These are phyloP conservation scores for Euphonia xanthogaster DNA, from an alignment of 2,797 vertebrate species.

Conservation along the genomic window DNA sequence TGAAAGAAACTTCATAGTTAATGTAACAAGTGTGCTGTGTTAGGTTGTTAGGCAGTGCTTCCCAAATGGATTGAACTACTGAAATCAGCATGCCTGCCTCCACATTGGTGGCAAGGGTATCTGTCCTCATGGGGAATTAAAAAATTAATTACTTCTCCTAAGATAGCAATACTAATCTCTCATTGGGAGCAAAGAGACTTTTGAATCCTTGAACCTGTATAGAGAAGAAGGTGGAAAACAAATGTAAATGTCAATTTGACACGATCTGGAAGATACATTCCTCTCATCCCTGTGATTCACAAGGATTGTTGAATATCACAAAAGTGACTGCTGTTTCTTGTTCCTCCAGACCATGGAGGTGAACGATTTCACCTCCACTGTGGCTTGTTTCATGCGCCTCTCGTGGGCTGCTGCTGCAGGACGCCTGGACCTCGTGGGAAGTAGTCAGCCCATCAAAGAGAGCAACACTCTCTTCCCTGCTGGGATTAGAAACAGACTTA, in stretches of 20 bases:
- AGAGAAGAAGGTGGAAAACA: not conserved
- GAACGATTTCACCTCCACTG: constrained; percentile 93
- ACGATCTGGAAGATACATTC: not conserved
- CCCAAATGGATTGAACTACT: fast-evolving
- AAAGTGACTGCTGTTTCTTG: not conserved
- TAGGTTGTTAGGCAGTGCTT: not conserved
- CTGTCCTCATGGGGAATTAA: not conserved
- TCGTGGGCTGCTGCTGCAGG: constrained; percentile 98
- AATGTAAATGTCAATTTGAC: not conserved
- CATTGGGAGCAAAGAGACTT: not conserved
- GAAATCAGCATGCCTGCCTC: not conserved
- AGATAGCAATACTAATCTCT: not conserved
- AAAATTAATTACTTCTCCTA: not conserved
- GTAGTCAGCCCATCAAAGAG: constrained; percentile 95
- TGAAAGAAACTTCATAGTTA: not conserved
- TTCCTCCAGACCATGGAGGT: constrained; percentile 93
- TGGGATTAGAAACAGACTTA: constrained; percentile 92
- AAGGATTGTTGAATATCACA: not conserved
- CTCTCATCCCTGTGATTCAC: not conserved
- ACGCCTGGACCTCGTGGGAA: constrained; percentile 93
- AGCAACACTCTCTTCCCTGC: constrained; percentile 87
- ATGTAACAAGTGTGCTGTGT: not conserved
- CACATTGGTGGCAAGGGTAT: not conserved
- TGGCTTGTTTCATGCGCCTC: constrained; percentile 97
- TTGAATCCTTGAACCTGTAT: not conserved